Percentiles rank a stretch among this genome's conserved stretches.
These are phyloP conservation scores for Podarcis raffonei DNA, from an alignment of 2,113 vertebrate species.

Conservation along the genomic window DNA sequence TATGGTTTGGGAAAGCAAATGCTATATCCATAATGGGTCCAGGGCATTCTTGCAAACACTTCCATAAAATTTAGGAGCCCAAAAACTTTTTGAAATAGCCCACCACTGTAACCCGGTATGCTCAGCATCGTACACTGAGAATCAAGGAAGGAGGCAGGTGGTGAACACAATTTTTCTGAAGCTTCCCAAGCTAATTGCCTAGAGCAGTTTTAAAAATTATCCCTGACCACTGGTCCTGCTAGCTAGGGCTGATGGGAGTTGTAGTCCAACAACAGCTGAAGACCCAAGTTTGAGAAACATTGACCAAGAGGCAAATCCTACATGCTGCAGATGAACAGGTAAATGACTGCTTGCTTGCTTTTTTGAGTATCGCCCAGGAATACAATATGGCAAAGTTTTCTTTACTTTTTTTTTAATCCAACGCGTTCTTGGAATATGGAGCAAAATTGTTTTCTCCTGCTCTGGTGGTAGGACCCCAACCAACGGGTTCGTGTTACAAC, in stretches of 20 bases:
- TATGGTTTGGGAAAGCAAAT: conserved; percentile 54
- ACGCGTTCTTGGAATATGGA: neutral
- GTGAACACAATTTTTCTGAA: neutral
- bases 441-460: too few species aligned
- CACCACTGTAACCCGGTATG: neutral
- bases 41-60: too few species aligned
- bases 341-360: neutral
- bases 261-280: too few species aligned
- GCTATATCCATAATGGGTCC: conserved; percentile 46
- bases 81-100: neutral
- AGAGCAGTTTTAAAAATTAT: too few species aligned
- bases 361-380: neutral
- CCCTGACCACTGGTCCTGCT: too few species aligned
- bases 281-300: too few species aligned
- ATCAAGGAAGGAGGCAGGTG: neutral
- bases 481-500: too few species aligned
- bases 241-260: too few species aligned
- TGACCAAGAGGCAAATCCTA: neutral
- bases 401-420: neutral
- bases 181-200: neutral
- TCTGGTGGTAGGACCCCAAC: too few species aligned
- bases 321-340: neutral
- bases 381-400: neutral
- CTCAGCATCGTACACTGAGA: neutral
- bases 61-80: neutral